Base-by-base conservation (phyloP, 2,888 invertebrate genomes). In the Polyommatus iphigenia region DNA sequence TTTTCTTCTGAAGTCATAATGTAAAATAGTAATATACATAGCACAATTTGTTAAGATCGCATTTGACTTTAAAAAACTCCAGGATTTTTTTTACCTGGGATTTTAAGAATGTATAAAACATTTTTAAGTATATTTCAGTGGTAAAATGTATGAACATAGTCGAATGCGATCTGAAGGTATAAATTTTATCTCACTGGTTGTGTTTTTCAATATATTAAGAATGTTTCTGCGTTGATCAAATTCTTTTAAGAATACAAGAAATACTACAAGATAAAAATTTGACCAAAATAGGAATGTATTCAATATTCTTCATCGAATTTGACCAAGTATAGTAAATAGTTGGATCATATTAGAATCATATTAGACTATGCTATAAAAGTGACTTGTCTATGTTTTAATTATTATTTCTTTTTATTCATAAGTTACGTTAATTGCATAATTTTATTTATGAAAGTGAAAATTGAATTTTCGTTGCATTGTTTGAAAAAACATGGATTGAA, bases 1-100 rank as follows among this genome's bases (percentile, higher is more conserved):
- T 67, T 67, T 67, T 67, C 67, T 67, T 32, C 24, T 62, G 6
- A 15, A 32, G 15, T 18, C 67, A 24, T 62, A 67, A 73, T 73
- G 20, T 73, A 73, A 41, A 75, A 75, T 73, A 73, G 50, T 73
- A 73, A 20, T 73, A 73, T 73, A 75, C 54, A 54, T 46, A 75
- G 75, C 75, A 75, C 75, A 75, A 75, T 75, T 67, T 50, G 20
- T 46, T 24, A 41, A 46, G n/a, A 73, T 18, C 67, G 67, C 67
- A 67, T 67, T 67, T 29, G 67, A 67, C 29, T 67, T 67, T 15
- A 1, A 29, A 15, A 13, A 6, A 24, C 4, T 18, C 13, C 29
- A 15, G 32, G 24, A 15, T 5, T 10, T 67, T 29, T 29, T 18
- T 15, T 4, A 62, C 10, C 20, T 20, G 59, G 59, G 59, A 59